phyloP scores from a whole-genome alignment of 2,113 vertebrate genomes.

The Verasper variegatus region DNA sequence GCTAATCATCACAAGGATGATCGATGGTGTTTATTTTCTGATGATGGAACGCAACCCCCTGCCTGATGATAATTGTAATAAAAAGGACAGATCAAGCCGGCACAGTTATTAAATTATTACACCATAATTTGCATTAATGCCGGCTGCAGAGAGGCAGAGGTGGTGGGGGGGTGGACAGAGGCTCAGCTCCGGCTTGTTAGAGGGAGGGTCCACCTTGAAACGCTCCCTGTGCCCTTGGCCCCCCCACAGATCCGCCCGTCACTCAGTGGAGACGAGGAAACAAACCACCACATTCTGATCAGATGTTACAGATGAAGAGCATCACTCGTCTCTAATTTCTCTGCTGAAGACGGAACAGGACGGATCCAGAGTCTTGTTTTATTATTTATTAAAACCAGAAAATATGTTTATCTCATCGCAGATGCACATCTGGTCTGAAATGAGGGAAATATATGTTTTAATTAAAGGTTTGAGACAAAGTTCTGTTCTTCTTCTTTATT shows the following conservation, averaged over 20 bases:
- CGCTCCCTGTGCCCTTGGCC: conserved; percentile 82
- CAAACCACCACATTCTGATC: no score
- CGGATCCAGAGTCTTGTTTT: no score
- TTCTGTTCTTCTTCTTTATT: no score
- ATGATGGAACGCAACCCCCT: conserved; percentile 96
- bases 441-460: no score
- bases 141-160: conserved; percentile 27
- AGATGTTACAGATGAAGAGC: no score
- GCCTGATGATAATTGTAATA: conserved; percentile 98
- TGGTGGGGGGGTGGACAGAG: conserved; percentile 76
- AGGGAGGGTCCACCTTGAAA: conserved; percentile 85
- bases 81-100: conserved; percentile 97
- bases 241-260: conserved; percentile 42
- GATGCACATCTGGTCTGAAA: no score
- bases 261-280: background rate
- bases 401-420: no score
- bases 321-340: no score
- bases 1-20: conserved; percentile 98
- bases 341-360: no score
- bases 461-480: no score
- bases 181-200: conserved; percentile 72
- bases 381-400: no score
- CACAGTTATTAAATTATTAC: conserved; percentile 98
- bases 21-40: conserved; percentile 98
- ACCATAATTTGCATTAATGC: conserved; percentile 94